phyloP scores from a whole-genome alignment of 2,113 vertebrate species.

The Pyrgilauda ruficollis region DNA sequence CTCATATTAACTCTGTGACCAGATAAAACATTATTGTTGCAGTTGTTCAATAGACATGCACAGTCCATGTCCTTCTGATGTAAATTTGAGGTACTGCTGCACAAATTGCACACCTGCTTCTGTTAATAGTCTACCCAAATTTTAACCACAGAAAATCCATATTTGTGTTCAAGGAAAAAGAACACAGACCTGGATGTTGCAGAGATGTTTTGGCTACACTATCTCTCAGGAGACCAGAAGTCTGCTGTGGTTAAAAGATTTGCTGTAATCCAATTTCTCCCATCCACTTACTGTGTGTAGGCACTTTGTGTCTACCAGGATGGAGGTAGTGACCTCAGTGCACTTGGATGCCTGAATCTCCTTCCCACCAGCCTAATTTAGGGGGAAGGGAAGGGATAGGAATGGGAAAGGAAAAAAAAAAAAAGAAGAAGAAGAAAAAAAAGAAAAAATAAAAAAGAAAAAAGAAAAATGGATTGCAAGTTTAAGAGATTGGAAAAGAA shows the following conservation, averaged over 20 bases:
- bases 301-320: background rate
- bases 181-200: background rate
- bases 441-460: background rate
- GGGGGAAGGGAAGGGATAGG: too few relatives aligned
- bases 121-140: background rate
- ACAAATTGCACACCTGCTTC: background rate
- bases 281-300: background rate
- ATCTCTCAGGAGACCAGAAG: background rate
- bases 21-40: background rate
- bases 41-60: background rate
- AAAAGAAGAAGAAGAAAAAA: too few relatives aligned
- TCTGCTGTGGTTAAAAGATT: background rate
- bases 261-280: background rate
- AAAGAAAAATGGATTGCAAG: background rate
- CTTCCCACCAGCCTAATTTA: background rate
- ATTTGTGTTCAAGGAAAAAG: background rate
- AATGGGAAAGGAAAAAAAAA: background rate
- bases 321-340: background rate
- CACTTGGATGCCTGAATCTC: background rate
- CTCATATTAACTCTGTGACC: background rate
- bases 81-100: background rate
- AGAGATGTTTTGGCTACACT: background rate
- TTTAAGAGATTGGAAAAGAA: background rate
- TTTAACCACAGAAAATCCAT: background rate
- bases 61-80: background rate